These are phyloP conservation scores for Caenorhabditis angaria DNA, from an alignment of 2,888 invertebrate genomes.

Conservation along the genomic window DNA sequence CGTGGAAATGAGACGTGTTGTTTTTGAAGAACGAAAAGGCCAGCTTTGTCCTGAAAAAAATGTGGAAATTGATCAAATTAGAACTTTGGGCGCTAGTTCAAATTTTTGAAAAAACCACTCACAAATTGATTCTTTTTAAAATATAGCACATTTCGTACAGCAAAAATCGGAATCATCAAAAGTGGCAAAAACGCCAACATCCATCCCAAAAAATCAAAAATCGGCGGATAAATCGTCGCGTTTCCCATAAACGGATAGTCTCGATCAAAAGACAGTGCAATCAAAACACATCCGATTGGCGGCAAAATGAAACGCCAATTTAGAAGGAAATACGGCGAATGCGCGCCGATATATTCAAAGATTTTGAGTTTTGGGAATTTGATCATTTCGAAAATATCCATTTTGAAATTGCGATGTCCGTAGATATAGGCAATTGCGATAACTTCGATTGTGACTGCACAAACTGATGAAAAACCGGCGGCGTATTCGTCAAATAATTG, in stretches of 20 bases:
- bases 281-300: conserved; percentile 16
- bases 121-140: neutral
- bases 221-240: neutral
- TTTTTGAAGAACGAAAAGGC: neutral
- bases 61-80: no score
- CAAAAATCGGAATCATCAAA: conserved; percentile 10
- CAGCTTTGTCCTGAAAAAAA: neutral
- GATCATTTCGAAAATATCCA: conserved; percentile 1
- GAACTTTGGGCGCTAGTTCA: neutral
- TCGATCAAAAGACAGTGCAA: neutral
- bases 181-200: conserved; percentile 4
- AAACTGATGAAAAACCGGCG: conserved; percentile 17
- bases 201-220: conserved; percentile 16
- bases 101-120: neutral
- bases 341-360: conserved; percentile 11
- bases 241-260: conserved; percentile 7
- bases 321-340: conserved; percentile 9
- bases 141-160: neutral
- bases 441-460: neutral
- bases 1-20: conserved; percentile 5
- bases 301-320: conserved; percentile 19
- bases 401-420: neutral
- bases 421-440: neutral
- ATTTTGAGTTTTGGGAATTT: neutral
- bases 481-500: conserved; percentile 27